phyloP scores from a whole-genome alignment of 2,888 invertebrate species.

The Tuberolachnus salignus region DNA sequence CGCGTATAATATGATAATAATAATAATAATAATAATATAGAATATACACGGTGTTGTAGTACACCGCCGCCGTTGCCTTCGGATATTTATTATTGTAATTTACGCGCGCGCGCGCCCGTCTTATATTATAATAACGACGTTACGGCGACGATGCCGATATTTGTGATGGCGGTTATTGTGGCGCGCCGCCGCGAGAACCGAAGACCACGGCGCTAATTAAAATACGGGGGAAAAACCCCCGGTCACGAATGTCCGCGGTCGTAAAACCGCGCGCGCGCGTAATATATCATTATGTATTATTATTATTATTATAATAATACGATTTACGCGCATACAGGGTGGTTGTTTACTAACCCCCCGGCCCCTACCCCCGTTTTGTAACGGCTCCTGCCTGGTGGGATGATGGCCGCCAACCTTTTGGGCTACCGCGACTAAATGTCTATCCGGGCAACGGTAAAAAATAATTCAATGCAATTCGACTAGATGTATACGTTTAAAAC shows the following conservation, averaged over 20 bases:
- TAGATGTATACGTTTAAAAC: too few relatives aligned
- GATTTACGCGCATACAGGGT: neutral
- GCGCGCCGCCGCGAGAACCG: neutral
- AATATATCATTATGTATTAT: too few relatives aligned
- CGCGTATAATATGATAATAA: neutral
- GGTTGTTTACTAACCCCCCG: too few relatives aligned
- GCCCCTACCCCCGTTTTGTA: too few relatives aligned
- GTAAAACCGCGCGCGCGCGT: neutral
- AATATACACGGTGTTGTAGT: too few relatives aligned
- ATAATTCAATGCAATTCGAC: too few relatives aligned
- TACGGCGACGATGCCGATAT: neutral
- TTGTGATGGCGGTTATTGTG: neutral
- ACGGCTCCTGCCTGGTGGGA: too few relatives aligned
- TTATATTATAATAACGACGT: neutral
- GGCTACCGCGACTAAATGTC: too few relatives aligned
- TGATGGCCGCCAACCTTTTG: too few relatives aligned
- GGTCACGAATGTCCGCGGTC: conserved; percentile 2
- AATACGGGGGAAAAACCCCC: neutral
- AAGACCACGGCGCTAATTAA: conserved; percentile 22
- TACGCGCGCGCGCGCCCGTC: conserved; percentile 1
- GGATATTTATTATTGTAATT: conserved; percentile 34
- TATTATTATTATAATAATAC: too few relatives aligned
- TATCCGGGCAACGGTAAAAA: too few relatives aligned
- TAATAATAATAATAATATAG: too few relatives aligned
- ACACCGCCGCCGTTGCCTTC: conserved; percentile 22